Evolutionary conservation across 2,113 vertebrate species (phyloP).

Genomic region (Pomatorhinus ruficollis): DNA sequence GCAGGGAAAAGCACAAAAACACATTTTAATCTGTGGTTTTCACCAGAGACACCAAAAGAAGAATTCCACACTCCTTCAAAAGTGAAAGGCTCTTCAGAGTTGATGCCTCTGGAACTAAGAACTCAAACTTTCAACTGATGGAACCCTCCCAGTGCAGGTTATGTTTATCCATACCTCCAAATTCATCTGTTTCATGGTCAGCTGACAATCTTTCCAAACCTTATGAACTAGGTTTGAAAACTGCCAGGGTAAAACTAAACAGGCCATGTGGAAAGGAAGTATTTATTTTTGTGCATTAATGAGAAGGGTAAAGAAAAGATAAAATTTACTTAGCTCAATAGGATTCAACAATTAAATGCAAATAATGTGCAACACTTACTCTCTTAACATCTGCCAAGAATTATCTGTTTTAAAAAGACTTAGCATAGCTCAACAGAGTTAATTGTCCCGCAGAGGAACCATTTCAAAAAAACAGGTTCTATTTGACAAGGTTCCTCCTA

Average conservation of each 20-base stretch:
- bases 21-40: not conserved
- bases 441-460: not conserved
- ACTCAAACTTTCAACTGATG: not conserved
- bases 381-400: not conserved
- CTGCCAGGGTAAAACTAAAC: not conserved
- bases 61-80: not conserved
- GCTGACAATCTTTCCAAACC: not conserved
- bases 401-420: not conserved
- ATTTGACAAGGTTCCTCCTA: not conserved
- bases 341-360: not conserved
- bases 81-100: not conserved
- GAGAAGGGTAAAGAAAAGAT: not conserved
- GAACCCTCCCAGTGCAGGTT: not conserved
- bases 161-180: not conserved
- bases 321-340: not conserved
- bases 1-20: not conserved
- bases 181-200: not conserved
- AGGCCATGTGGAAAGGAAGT: not conserved
- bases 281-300: not conserved
- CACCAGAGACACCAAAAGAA: not conserved
- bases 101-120: not conserved
- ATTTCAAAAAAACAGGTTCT: not conserved
- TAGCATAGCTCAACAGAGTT: not conserved
- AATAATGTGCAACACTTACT: not conserved
- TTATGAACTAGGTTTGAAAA: not conserved